Base-by-base conservation (phyloP, 1,140 invertebrate genomes). In the Pentalonia nigronervosa region DNA sequence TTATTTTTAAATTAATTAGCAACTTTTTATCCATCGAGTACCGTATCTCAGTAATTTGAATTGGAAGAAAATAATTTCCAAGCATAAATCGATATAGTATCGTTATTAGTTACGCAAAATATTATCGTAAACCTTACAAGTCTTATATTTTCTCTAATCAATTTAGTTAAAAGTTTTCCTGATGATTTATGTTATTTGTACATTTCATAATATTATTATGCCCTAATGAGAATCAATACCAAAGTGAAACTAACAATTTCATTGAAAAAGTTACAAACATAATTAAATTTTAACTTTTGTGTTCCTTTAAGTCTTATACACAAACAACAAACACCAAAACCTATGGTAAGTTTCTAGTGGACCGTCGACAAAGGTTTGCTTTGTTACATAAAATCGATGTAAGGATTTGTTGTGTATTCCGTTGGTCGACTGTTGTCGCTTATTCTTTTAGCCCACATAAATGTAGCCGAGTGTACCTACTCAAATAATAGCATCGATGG, bases 101-200 rank as follows among this genome's bases (percentile, higher is more conserved):
- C 30, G 11, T 14, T n/a, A 6, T 50, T 67, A 17, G 30, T 67
- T 67, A 30, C 60, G 14, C 8, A 30, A 67, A 67, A 30, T n/a
- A 67, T 67, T 14, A 30, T 14, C 0, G 60, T 67, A 67, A 30
- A 67, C 60, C 60, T 67, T n/a, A 67, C 60, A 67, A 67, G 11
- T 67, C 60, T 4, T 67, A 30, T n/a, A 67, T 67, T 67, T 67
- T n/a, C 56, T 67, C 60, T 67, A 67, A 67, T 30, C 2, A 67
- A 67, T 67, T 67, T 67, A 67, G 30, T 67, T 67, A 30, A 67
- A 67, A 67, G 25, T 67, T 67, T n/a, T 25, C 25, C 3, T 14
- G 60, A n/a, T 67, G 60, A 67, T 67, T 67, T 67, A 67, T 67
- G 60, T 67, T 67, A 67, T 67, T 67, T 67, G 60, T n/a, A 67